Evolutionary conservation across 2,113 vertebrate genomes (phyloP).

Genomic region (Thymallus thymallus): DNA sequence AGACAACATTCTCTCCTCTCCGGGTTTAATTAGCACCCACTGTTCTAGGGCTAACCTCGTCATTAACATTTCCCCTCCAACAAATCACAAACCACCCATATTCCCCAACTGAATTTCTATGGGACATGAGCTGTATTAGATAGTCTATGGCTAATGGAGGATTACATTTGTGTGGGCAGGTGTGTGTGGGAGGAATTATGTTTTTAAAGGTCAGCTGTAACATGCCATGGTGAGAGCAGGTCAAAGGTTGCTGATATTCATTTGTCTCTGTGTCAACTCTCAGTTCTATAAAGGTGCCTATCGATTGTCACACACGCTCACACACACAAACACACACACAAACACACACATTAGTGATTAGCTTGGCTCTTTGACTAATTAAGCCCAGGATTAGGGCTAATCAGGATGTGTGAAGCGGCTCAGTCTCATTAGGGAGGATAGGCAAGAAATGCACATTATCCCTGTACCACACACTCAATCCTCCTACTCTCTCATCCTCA

Average conservation of each 20-base stretch:
- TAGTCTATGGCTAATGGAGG: constrained; percentile 2
- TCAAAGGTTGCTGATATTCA: constrained; percentile 46
- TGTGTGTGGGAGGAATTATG: constrained; percentile 35
- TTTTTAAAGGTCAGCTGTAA: constrained; percentile 58
- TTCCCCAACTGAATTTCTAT: constrained; percentile 12
- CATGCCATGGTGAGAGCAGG: constrained; percentile 55
- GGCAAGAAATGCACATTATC: constrained; percentile 36
- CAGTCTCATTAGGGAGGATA: constrained; percentile 21
- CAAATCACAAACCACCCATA: background rate
- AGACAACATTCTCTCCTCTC: constrained; percentile 30
- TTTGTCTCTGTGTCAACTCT: constrained; percentile 49
- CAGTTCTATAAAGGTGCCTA: constrained; percentile 38
- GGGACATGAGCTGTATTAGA: constrained; percentile 16
- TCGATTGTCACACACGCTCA: constrained; percentile 51
- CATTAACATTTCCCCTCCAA: constrained; percentile 14
- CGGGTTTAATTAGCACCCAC: constrained; percentile 33
- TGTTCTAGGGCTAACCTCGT: constrained; percentile 3
- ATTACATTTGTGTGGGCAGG: constrained; percentile 24
- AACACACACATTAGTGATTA: constrained; percentile 28
- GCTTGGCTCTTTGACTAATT: constrained; percentile 37
- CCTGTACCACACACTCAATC: constrained; percentile 31
- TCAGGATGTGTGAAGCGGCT: constrained; percentile 24
- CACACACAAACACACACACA: constrained; percentile 9
- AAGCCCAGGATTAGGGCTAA: constrained; percentile 32
- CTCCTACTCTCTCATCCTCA: constrained; percentile 40